Evolutionary conservation across 2,888 invertebrate species (phyloP).

Genomic region (Cyaniris semiargus): DNA sequence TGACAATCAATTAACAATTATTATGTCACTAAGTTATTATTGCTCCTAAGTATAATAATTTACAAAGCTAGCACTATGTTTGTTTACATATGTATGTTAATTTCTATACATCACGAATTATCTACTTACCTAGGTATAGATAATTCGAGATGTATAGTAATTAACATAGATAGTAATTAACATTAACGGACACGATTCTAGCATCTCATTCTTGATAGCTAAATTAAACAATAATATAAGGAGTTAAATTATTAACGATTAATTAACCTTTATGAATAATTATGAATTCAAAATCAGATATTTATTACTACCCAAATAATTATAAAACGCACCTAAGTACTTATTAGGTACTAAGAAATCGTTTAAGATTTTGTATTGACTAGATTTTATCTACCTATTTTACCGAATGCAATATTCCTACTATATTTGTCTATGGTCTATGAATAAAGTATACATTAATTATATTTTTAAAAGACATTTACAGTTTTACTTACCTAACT

Average conservation of each 20-base stretch:
- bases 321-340: not conserved
- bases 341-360: not conserved
- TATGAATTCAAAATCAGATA: not conserved
- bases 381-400: not conserved
- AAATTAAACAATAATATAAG: not conserved
- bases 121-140: not conserved
- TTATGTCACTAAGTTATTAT: not conserved
- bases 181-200: not conserved
- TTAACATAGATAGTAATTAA: too few species aligned
- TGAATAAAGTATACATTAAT: not conserved
- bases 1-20: conserved; percentile 19
- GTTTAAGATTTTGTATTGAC: not conserved
- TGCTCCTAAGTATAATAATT: not conserved
- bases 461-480: not conserved
- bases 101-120: not conserved
- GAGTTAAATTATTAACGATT: not conserved
- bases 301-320: not conserved
- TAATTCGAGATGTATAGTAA: too few species aligned
- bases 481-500: not conserved
- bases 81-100: not conserved
- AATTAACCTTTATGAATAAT: too few species aligned
- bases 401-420: not conserved
- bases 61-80: not conserved
- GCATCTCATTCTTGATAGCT: not conserved
- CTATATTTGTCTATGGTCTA: not conserved